phyloP scores from a whole-genome alignment of 2,113 vertebrate species.

The Notarius quadriscutis region DNA sequence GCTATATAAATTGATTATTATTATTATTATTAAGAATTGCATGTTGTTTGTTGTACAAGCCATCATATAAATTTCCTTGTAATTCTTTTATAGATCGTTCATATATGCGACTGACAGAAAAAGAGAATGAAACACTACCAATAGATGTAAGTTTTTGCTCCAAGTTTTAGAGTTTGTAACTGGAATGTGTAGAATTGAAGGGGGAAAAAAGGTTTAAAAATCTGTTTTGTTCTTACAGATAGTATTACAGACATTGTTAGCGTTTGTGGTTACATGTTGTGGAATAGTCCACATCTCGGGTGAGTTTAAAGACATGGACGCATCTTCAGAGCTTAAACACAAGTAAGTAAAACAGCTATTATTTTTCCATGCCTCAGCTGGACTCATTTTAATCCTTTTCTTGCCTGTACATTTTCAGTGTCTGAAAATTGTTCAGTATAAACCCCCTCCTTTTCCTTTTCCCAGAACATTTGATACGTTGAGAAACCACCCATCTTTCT shows the following conservation, averaged over 20 bases:
- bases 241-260: slow-evolving; percentile 92
- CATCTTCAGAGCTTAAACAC: slow-evolving; percentile 95
- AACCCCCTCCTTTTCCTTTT: background rate
- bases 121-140: slow-evolving; percentile 94
- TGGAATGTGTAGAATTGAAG: background rate
- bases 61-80: background rate
- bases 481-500: slow-evolving; percentile 97
- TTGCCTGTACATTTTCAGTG: background rate
- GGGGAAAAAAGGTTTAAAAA: background rate
- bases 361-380: background rate
- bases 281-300: slow-evolving; percentile 96
- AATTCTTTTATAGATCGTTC: slow-evolving; percentile 79
- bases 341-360: slow-evolving; percentile 75
- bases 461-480: slow-evolving; percentile 93
- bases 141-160: slow-evolving; percentile 84
- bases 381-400: background rate
- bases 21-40: no score
- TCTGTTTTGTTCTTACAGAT: slow-evolving; percentile 75
- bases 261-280: slow-evolving; percentile 92
- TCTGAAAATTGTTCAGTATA: background rate
- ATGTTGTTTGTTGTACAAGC: background rate
- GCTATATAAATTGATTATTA: no score
- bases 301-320: slow-evolving; percentile 96
- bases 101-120: slow-evolving; percentile 94
- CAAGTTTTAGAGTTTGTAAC: background rate